Percentiles rank a stretch among this genome's conserved stretches.
Evolutionary conservation across 2,797 vertebrate genomes (phyloP).

Genomic region (Eulemur coronatus): DNA sequence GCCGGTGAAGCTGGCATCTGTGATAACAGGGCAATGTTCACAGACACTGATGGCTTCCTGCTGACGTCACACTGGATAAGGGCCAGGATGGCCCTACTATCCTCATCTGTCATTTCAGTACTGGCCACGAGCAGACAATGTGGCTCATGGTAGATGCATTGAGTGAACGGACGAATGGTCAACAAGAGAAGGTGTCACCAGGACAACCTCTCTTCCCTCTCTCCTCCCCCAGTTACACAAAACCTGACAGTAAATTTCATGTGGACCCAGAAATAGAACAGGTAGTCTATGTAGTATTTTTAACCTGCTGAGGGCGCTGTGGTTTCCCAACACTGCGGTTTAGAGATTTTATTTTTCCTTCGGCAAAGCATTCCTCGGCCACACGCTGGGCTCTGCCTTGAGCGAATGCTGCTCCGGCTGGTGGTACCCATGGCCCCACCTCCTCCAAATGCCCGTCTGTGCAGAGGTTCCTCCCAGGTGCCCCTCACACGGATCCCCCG

Average conservation of each 20-base stretch:
- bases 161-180: neutral
- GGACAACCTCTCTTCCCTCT: neutral
- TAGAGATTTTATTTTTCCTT: neutral
- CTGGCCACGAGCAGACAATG: neutral
- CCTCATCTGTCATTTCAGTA: too few species aligned
- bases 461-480: neutral
- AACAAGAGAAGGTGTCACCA: too few species aligned
- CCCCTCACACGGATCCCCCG: fast-evolving
- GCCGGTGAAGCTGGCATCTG: neutral
- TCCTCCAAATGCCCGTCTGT: neutral
- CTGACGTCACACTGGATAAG: fast-evolving
- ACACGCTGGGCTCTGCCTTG: neutral
- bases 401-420: neutral
- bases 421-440: neutral
- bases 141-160: fast-evolving
- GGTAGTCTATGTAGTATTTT: neutral
- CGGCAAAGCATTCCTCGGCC: neutral
- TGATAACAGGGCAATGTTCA: neutral
- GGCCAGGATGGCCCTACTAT: neutral
- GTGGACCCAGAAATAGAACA: neutral
- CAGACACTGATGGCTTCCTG: neutral
- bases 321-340: neutral
- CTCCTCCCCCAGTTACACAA: neutral
- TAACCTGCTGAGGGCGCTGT: neutral
- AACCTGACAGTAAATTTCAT: neutral